Evolutionary conservation across 2,797 vertebrate species (phyloP), one percentile per base, ranked within the genome.

Genomic region (Sebastes paucispinis): DNA sequence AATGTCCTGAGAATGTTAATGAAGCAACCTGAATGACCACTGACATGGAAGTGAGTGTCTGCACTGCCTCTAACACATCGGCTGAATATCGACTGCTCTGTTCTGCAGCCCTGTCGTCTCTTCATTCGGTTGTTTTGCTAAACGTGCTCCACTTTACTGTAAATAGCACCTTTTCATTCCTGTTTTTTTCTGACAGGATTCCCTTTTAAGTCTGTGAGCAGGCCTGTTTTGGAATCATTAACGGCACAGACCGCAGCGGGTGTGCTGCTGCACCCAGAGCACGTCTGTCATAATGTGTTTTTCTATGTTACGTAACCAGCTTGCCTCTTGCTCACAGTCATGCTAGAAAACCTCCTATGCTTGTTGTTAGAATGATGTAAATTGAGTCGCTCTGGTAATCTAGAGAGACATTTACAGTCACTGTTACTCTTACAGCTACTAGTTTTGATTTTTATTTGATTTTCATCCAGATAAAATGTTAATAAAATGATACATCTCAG

Each of bases 1-100:
- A 88, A 91, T 88, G 92, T 81, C 71, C 84, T 3, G 83, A 75
- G 94, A 95, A 94, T 95, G 80, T 92, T 92, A 94, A 95, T 94
- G 92, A 95, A 88, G 82, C 77, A 86, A 74, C 88, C 90, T 91
- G 82, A 94, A 91, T 94, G 79, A 78, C 54, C 78, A 88, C 3
- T 91, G 92, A 87, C 88, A 87, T 89, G 86, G 82, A 92, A 90
- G 78, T 13, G 75, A 86, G 71, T 13, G 52, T 13, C 52, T 22
- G 1, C 31, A 4, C 71, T 43, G 57, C 63, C 73, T 75, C 43
- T 9, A 86, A 77, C 69, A 70, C 62, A 9, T 2, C 5, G 66
- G 34, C 69, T 39, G 68, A 11, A 83, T 75, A 72, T 59, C 1
- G n/a, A 63, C 34, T 25, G 55, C 54, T 60, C 54, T 65, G 0